A percentile compares a stretch with the other conserved stretches of the same genome.
Conservation (phyloP, 2,888 invertebrate genomes). For the Sesia apiformis region DNA sequence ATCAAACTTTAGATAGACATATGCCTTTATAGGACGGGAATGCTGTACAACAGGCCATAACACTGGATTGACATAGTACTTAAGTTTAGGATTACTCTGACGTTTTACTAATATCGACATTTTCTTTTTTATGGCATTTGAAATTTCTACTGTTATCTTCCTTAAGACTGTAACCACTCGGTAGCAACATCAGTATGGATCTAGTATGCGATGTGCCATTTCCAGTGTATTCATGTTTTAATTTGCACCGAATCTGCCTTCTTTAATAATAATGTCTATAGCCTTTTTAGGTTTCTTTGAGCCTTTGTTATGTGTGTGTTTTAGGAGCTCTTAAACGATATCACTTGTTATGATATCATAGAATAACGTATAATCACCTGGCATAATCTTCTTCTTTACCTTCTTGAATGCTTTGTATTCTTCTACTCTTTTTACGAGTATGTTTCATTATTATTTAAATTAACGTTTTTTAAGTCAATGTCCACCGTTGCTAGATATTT, state of each 20-base stretch:
- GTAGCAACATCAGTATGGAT: slow-evolving; percentile 28
- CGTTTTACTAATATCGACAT: not conserved
- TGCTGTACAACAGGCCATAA: slow-evolving; percentile 8
- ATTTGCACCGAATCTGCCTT: slow-evolving; percentile 19
- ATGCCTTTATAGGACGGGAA: slow-evolving; percentile 6
- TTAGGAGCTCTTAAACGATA: slow-evolving; percentile 36
- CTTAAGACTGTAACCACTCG: slow-evolving; percentile 41
- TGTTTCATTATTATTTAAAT: too few species aligned
- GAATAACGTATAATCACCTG: too few species aligned
- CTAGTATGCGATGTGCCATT: slow-evolving; percentile 25
- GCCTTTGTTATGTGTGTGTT: slow-evolving; percentile 42
- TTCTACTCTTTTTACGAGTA: too few species aligned
- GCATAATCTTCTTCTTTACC: too few species aligned
- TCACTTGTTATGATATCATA: slow-evolving; percentile 12
- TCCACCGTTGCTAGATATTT: too few species aligned
- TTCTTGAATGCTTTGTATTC: too few species aligned
- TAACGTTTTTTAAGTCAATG: too few species aligned
- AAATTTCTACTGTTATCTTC: slow-evolving; percentile 31
- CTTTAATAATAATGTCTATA: slow-evolving; percentile 23
- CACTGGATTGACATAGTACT: slow-evolving; percentile 25
- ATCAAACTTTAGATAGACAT: slow-evolving; percentile 42
- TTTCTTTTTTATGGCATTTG: slow-evolving; percentile 27
- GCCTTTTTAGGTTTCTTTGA: slow-evolving; percentile 34
- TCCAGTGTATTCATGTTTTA: slow-evolving; percentile 28
- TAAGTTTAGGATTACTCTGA: not conserved